phyloP scores from a whole-genome alignment of 2,113 vertebrate genomes.

The Camelus dromedarius region DNA sequence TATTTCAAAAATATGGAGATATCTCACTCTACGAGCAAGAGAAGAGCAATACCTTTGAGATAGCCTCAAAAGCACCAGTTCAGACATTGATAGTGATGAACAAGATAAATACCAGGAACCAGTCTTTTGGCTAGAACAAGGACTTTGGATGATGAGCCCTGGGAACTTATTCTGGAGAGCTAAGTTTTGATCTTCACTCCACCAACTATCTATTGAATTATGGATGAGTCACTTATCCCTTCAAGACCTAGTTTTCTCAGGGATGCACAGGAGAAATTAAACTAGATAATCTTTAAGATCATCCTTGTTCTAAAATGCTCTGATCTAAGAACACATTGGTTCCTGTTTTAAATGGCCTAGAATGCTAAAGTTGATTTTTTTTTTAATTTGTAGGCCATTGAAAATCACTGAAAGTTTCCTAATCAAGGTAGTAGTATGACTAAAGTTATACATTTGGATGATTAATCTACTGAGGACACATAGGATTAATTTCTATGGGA shows the following conservation, averaged over 20 bases:
- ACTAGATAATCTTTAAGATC: neutral
- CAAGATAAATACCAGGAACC: neutral
- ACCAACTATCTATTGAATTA: neutral
- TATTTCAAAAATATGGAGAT: neutral
- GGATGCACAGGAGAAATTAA: neutral
- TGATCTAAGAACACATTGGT: neutral
- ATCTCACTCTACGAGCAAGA: neutral
- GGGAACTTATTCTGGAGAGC: neutral
- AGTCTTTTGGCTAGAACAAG: neutral
- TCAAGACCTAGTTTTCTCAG: neutral
- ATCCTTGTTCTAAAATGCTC: neutral
- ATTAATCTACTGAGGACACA: neutral
- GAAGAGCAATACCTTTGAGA: neutral
- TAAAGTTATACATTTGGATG: neutral
- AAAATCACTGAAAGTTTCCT: slow-evolving; percentile 38
- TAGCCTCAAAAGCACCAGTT: neutral
- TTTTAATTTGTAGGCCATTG: neutral
- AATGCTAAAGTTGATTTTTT: neutral
- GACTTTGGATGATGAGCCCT: neutral
- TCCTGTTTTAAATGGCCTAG: neutral
- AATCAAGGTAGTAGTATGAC: neutral
- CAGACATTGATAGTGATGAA: neutral
- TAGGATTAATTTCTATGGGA: neutral
- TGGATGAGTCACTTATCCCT: neutral
- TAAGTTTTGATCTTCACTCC: neutral